Conservation (phyloP, 1,140 invertebrate genomes). For the Drosophila prosaltans region DNA sequence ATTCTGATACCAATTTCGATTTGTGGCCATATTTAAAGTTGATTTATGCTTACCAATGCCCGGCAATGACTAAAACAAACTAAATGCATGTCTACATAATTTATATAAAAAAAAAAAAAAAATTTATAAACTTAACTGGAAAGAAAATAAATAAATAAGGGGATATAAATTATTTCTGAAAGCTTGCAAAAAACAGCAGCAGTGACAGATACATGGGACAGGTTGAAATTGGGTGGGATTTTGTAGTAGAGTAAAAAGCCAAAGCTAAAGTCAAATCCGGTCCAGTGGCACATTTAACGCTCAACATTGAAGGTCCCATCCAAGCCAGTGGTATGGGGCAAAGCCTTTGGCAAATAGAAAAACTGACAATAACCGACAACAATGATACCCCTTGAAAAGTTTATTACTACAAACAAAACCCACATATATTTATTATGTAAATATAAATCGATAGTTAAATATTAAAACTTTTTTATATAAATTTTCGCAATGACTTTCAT, state of each 20-base stretch:
- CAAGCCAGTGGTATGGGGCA: no score
- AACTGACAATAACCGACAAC: neutral
- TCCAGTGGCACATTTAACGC: conserved; percentile 5
- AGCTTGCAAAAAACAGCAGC: conserved; percentile 11
- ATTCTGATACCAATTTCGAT: conserved; percentile 37
- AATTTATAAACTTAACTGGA: conserved; percentile 46
- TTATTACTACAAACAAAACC: no score
- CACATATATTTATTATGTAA: no score
- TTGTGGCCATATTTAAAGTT: conserved; percentile 65
- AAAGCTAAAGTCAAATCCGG: conserved; percentile 4
- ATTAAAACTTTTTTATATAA: no score
- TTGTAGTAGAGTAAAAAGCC: neutral
- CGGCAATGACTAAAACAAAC: conserved; percentile 41
- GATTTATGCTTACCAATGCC: conserved; percentile 64
- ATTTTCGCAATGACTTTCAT: no score
- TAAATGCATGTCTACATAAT: conserved; percentile 69
- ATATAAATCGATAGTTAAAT: no score
- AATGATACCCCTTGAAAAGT: neutral
- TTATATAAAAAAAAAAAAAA: conserved; percentile 34
- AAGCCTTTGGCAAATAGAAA: neutral
- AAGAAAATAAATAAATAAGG: conserved; percentile 26
- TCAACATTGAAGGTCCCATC: neutral
- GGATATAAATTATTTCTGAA: conserved; percentile 1
- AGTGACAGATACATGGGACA: conserved; percentile 15
- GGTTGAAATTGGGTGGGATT: conserved; percentile 4